Conservation (phyloP, 2,888 invertebrate species). For the Pelosia muscerda region DNA sequence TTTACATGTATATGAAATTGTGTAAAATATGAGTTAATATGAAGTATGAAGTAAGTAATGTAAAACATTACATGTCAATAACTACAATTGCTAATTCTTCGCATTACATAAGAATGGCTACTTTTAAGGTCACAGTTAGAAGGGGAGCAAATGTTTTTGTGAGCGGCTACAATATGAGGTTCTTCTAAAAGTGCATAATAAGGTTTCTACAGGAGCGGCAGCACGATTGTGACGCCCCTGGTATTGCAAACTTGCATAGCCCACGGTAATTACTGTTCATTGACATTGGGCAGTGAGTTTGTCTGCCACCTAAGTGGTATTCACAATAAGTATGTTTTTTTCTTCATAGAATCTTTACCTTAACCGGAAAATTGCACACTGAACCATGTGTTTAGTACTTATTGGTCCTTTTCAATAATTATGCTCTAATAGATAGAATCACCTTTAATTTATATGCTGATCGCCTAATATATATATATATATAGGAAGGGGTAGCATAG, state of each 20-base stretch:
- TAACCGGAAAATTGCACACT: not conserved
- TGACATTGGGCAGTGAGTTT: no score
- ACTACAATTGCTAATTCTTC: not conserved
- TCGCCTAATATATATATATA: not conserved
- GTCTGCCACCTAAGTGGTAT: no score
- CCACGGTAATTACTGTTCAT: no score
- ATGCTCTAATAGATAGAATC: not conserved
- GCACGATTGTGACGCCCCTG: no score
- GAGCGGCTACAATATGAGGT: no score
- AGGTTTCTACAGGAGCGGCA: no score
- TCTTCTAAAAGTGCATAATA: no score
- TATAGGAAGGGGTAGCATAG: no score
- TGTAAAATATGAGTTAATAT: not conserved
- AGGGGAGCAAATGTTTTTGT: not conserved
- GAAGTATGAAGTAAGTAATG: no score
- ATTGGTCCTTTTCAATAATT: not conserved
- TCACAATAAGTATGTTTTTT: no score
- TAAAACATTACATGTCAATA: no score
- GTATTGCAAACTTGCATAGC: no score
- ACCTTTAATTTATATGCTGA: constrained; percentile 4
- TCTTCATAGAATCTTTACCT: not conserved
- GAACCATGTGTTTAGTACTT: not conserved
- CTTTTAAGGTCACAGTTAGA: not conserved
- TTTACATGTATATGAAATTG: not conserved
- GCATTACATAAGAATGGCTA: not conserved